Evolutionary conservation across 2,888 invertebrate genomes (phyloP), one percentile per base, ranked within the genome.

Genomic region (Prostheceraeus crozeri): DNA sequence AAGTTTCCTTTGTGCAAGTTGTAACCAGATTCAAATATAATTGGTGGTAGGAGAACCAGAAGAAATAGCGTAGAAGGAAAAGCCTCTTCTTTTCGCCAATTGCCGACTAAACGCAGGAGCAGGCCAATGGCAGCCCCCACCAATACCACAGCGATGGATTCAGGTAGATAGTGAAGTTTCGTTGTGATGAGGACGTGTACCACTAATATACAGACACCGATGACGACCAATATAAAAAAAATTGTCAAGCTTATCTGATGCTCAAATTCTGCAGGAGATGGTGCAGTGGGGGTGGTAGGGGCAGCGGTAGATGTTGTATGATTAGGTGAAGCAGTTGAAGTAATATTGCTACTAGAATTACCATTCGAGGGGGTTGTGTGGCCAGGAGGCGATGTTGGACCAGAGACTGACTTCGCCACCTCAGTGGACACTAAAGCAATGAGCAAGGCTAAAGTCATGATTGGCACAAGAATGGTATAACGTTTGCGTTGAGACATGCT

Each of bases 51-150:
- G 1, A 98, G 81, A 1, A 98, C 87, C 56, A 98, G 81, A 72
- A 98, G 98, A 76, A 98, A 98, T 21, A 94, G 89, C 19, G 94
- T 98, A 0, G 98, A 96, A 4, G 93, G 91, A 73, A 98, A 93
- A 0, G 93, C 89, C 77, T 98, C 96, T 74, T 94, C 94, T 74
- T 90, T 88, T 72, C 89, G 72, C 14, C 84, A 83, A 68, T 85
- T 85, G 1, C 88, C 88, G 81, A 91, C 83, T 4, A 93, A 79
- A 75, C 89, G 90, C 69, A 94, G 83, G 30, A 88, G 82, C 71
- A 93, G 82, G 2, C 94, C 94, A 72, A 94, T 89, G 0, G 89
- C 80, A 35, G 87, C 91, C 52, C 94, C 81, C 16, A 98, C 80
- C 70, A 94, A 86, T 19, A 98, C 91, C 64, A 96, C 89, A 3